Evolutionary conservation across 1,140 invertebrate species (phyloP).

Genomic region (Bombus ignitus): DNA sequence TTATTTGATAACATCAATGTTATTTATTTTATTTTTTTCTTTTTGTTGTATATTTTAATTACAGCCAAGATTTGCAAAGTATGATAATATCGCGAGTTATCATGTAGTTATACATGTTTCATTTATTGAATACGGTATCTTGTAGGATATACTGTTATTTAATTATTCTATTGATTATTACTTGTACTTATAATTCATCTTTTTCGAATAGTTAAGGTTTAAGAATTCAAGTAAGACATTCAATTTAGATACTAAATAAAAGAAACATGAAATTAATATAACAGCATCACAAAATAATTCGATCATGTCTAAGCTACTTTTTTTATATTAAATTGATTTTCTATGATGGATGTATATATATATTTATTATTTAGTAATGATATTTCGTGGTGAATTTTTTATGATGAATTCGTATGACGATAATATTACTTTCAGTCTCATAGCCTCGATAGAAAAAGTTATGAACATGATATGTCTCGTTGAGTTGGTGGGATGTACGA

Average conservation of each 20-base stretch:
- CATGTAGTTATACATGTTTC: no score
- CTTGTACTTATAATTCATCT: no score
- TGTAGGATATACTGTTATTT: no score
- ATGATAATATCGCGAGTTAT: no score
- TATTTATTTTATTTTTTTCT: no score
- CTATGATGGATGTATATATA: background rate
- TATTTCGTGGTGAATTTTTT: background rate
- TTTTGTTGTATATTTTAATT: no score
- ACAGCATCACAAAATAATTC: background rate
- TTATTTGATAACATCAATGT: no score
- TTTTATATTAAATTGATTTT: background rate
- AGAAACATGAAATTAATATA: no score
- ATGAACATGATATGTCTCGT: conserved; percentile 69
- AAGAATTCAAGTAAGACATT: background rate
- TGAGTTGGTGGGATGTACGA: conserved; percentile 68
- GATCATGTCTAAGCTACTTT: background rate
- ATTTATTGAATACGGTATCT: no score
- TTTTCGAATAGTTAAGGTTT: background rate
- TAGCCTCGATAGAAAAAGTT: conserved; percentile 60
- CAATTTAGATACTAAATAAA: background rate
- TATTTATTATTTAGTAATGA: background rate
- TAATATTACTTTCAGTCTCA: conserved; percentile 63
- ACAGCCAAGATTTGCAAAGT: no score
- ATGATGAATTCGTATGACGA: background rate
- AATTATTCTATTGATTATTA: no score